A percentile compares a stretch with the other conserved stretches of the same genome.
phyloP scores from a whole-genome alignment of 92 coral and sea anemone species.

The Isaurus tuberculatus region DNA sequence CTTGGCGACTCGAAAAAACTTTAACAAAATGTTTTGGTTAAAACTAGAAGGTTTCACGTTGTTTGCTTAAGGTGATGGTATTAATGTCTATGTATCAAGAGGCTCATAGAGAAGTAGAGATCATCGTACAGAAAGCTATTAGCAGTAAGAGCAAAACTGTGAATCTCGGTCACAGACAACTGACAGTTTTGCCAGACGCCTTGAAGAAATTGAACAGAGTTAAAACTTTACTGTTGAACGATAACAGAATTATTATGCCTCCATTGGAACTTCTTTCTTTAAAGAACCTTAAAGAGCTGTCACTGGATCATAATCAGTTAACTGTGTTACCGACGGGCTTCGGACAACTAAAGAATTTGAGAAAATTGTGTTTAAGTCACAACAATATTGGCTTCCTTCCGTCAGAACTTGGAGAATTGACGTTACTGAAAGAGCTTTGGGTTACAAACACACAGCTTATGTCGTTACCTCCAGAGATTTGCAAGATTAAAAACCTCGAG shows the following conservation, averaged over 20 bases:
- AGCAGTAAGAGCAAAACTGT: conserved; percentile 57
- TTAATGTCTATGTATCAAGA: conserved; percentile 78
- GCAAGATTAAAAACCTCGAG: conserved; percentile 69
- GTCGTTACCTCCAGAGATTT: conserved; percentile 95
- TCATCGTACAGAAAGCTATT: conserved; percentile 70
- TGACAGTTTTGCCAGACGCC: conserved; percentile 89
- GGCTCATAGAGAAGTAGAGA: conserved; percentile 86
- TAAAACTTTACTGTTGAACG: conserved; percentile 76
- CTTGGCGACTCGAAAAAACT: background rate
- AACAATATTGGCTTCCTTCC: conserved; percentile 92
- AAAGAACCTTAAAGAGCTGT: conserved; percentile 76
- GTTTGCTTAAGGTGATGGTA: background rate
- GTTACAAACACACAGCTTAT: conserved; percentile 88
- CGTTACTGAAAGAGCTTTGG: conserved; percentile 84
- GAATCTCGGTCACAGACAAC: conserved; percentile 89
- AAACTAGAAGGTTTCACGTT: background rate
- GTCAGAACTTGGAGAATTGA: conserved; percentile 86
- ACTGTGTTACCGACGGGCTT: conserved; percentile 95
- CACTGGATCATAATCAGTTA: conserved; percentile 92
- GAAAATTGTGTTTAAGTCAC: conserved; percentile 83
- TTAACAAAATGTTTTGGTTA: background rate
- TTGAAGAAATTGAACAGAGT: conserved; percentile 75
- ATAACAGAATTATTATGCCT: conserved; percentile 96
- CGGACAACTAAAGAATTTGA: conserved; percentile 81
- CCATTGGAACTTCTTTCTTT: conserved; percentile 86